These are phyloP conservation scores for Pseudorectes ferrugineus DNA, from an alignment of 2,113 vertebrate genomes.

Conservation along the genomic window DNA sequence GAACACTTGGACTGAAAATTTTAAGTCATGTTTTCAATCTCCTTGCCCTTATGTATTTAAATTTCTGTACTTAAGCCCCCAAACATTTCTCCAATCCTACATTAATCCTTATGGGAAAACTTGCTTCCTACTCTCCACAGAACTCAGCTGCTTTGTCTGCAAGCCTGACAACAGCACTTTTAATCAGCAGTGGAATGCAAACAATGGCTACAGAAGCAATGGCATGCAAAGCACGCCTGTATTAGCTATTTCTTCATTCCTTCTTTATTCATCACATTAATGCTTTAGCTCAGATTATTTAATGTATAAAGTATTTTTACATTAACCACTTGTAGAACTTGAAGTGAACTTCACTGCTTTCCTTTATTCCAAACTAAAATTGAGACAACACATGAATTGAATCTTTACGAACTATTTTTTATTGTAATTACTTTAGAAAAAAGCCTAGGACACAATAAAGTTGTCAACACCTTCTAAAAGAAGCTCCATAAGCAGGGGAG, in stretches of 20 bases:
- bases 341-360: not conserved
- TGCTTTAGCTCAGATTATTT: not conserved
- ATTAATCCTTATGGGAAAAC: not conserved
- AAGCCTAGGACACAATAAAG: not conserved
- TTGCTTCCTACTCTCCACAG: not conserved
- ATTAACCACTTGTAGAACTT: not conserved
- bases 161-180: not conserved
- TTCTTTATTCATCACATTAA: not conserved
- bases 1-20: not conserved
- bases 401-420: not conserved
- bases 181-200: slow-evolving; percentile 41
- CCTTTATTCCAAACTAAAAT: not conserved
- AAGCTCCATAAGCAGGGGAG: not conserved
- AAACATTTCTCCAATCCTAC: not conserved
- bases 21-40: not conserved
- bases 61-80: not conserved
- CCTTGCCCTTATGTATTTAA: not conserved
- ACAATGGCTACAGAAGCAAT: not conserved
- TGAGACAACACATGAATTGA: not conserved
- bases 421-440: not conserved
- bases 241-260: not conserved
- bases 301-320: not conserved
- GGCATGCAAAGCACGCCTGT: not conserved
- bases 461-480: not conserved
- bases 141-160: not conserved